Conservation (phyloP, 2,888 invertebrate species). For the Acronicta alni region DNA sequence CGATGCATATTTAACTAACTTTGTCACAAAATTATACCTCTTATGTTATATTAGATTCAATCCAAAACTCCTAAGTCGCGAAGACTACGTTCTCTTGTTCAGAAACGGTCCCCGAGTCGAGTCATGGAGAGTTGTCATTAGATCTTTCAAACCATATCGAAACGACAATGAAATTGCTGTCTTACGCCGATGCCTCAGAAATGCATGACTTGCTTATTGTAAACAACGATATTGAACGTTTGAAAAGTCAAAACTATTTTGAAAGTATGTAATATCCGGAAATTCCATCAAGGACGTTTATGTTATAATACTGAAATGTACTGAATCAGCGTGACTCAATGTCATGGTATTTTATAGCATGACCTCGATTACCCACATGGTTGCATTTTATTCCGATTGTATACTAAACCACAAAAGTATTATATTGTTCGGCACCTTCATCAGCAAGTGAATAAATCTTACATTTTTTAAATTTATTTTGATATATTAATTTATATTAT, state of each 20-base stretch:
- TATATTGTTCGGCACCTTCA: slow-evolving; percentile 22
- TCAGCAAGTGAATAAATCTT: too few species aligned
- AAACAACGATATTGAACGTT: neutral
- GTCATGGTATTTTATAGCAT: slow-evolving; percentile 72
- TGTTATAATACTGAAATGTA: slow-evolving; percentile 59
- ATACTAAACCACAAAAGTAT: slow-evolving; percentile 29
- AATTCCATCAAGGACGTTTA: slow-evolving; percentile 24
- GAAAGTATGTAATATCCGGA: slow-evolving; percentile 10
- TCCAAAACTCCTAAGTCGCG: too few species aligned
- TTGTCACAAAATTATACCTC: too few species aligned
- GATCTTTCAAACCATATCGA: slow-evolving; percentile 4
- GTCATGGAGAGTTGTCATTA: too few species aligned
- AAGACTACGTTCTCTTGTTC: too few species aligned
- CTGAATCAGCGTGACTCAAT: slow-evolving; percentile 69
- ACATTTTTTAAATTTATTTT: too few species aligned
- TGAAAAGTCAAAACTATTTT: neutral
- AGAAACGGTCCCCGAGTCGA: too few species aligned
- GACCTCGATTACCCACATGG: slow-evolving; percentile 68
- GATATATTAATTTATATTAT: too few species aligned
- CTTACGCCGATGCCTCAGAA: neutral
- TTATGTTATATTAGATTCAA: too few species aligned
- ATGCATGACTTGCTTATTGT: neutral
- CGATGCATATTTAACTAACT: neutral
- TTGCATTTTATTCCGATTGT: slow-evolving; percentile 55
- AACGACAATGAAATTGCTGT: slow-evolving; percentile 8